Base-by-base conservation (phyloP, 2,113 vertebrate species). In the Symphodus melops region DNA sequence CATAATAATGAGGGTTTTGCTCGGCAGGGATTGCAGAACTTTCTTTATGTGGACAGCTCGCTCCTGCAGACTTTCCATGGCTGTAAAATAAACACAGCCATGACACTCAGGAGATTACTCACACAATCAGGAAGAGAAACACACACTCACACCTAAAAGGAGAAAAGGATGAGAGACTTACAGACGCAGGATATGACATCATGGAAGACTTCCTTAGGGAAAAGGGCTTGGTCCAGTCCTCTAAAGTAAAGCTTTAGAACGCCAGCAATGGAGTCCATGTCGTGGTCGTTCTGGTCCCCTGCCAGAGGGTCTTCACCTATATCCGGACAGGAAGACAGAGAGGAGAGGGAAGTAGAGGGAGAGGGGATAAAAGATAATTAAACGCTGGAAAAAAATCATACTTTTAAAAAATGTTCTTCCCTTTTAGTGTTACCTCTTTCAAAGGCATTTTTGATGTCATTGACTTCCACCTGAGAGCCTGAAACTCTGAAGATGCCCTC, bases 371-470 rank as follows among this genome's bases (percentile, higher is more conserved):
- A 7, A 36, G 12, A 48, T 21, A 57, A 59, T 59, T 46, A 73
- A 53, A 7, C n/a, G 12, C 12, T 19, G 5, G 8, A 68, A 17
- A 56, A 56, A 59, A 61, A 5, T 19, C 9, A 7, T 19, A 17
- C 12, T n/a, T 8, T 16, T 11, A 52, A 17, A 11, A 70, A 67
- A 56, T 28, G 9, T 76, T 10, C 28, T 64, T 71, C 83, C 65
- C 12, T 59, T 20, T 16, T 37, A 41, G 33, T 36, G 21, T 73
- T 73, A 99, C 98, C 98, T 95, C 98, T 96, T 89, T 99, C 98
- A 94, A 99, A 99, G 1, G 98, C 97, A 20, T 99, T 99, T 92
- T 99, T 99, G 68, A 99, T 99, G 93, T 99, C 98, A 46, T 99
- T 99, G 83, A 99, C 98, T 83, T 99, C 98, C 63, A 99, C 97